Conservation (phyloP, 2,797 vertebrate species). For the Huso huso region DNA sequence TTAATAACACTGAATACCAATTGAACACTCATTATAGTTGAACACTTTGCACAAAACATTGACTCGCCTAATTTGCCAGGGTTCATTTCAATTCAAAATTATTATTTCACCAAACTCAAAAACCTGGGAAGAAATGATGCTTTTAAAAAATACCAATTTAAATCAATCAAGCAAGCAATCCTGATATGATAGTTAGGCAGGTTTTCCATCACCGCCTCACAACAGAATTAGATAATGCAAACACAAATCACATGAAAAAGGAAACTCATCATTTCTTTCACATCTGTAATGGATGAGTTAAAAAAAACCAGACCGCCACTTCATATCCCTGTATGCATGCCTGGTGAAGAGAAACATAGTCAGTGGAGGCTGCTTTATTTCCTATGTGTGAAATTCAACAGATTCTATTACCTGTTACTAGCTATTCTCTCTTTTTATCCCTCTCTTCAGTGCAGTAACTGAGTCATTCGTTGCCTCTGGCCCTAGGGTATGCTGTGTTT, state of each 20-base stretch:
- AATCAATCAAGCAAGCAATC: too few relatives aligned
- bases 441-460: constrained; percentile 41
- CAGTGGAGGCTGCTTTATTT: constrained; percentile 23
- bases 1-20: too few relatives aligned
- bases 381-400: constrained; percentile 47
- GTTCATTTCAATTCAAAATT: too few relatives aligned
- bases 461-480: constrained; percentile 49
- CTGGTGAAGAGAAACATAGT: neutral
- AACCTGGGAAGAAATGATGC: too few relatives aligned
- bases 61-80: too few relatives aligned
- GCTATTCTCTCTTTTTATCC: constrained; percentile 20
- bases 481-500: constrained; percentile 35
- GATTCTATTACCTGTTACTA: constrained; percentile 82
- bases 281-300: too few relatives aligned
- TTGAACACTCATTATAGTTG: too few relatives aligned
- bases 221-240: constrained; percentile 14
- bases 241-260: constrained; percentile 32
- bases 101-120: too few relatives aligned
- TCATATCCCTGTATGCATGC: too few relatives aligned
- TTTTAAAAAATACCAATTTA: too few relatives aligned
- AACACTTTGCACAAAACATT: too few relatives aligned
- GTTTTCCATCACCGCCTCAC: constrained; percentile 12
- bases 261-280: constrained; percentile 9
- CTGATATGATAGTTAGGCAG: neutral
- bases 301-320: too few relatives aligned